Conservation (phyloP, 2,888 invertebrate species). For the Drosophila helvetica region DNA sequence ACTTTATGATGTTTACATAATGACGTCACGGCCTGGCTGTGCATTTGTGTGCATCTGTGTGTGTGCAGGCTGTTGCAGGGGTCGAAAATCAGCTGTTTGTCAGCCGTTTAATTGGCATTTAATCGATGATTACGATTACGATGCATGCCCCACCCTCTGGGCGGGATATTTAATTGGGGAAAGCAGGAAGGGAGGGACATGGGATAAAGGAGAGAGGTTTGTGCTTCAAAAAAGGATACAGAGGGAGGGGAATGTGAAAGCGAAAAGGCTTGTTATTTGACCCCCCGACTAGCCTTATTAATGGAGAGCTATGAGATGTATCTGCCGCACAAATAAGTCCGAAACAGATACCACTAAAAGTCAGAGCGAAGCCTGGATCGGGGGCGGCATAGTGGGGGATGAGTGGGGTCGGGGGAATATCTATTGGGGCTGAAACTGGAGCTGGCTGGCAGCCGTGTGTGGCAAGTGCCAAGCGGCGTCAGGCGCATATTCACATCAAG, state of each 20-base stretch:
- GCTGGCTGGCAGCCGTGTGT: slow-evolving; percentile 2
- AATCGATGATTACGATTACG: slow-evolving; percentile 58
- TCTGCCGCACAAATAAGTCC: too few relatives aligned
- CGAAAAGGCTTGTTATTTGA: too few relatives aligned
- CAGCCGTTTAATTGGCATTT: slow-evolving; percentile 63
- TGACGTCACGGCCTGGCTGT: slow-evolving; percentile 64
- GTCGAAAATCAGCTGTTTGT: slow-evolving; percentile 70
- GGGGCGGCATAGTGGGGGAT: too few relatives aligned
- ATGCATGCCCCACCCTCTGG: neutral
- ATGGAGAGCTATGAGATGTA: too few relatives aligned
- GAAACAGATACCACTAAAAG: too few relatives aligned
- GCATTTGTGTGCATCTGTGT: slow-evolving; percentile 7
- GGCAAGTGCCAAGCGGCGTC: slow-evolving; percentile 7
- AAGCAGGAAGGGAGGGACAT: neutral
- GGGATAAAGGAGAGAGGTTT: too few relatives aligned
- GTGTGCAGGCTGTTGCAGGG: slow-evolving; percentile 26
- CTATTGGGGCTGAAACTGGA: slow-evolving; percentile 9
- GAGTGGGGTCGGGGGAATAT: slow-evolving; percentile 13
- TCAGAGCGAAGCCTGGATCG: too few relatives aligned
- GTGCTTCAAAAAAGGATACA: too few relatives aligned
- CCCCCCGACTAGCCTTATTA: too few relatives aligned
- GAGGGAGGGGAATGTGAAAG: too few relatives aligned
- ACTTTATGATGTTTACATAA: slow-evolving; percentile 78
- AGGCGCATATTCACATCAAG: slow-evolving; percentile 47
- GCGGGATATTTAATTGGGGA: neutral